A percentile compares a stretch with the other conserved stretches of the same genome.
Evolutionary conservation across 2,888 invertebrate species (phyloP).

Genomic region (Eristalinus aeneus): DNA sequence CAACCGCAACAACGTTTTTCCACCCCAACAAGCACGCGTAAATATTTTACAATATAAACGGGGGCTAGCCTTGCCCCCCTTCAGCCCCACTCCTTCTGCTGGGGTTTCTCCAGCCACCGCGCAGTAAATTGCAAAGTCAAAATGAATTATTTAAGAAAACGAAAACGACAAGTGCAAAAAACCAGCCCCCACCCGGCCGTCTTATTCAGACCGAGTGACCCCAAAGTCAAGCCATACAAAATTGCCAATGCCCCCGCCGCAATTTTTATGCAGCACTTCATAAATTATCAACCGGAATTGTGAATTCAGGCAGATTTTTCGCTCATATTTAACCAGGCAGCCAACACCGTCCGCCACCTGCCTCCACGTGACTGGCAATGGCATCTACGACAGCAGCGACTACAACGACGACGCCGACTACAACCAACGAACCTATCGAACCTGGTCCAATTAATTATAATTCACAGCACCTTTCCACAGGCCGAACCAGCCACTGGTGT

Average conservation of each 20-base stretch:
- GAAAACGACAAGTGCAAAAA: slow-evolving; percentile 8
- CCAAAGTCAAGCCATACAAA: slow-evolving; percentile 39
- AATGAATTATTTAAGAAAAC: slow-evolving; percentile 58
- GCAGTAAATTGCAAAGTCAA: slow-evolving; percentile 46
- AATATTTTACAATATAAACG: slow-evolving; percentile 47
- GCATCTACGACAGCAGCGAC: neutral
- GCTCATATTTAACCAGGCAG: slow-evolving; percentile 46
- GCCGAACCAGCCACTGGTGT: neutral
- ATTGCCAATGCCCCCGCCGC: slow-evolving; percentile 42
- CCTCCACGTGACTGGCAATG: neutral
- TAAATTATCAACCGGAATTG: slow-evolving; percentile 65
- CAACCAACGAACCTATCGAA: slow-evolving; percentile 63
- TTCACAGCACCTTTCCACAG: slow-evolving; percentile 55
- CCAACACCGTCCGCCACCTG: neutral
- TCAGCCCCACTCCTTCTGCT: neutral
- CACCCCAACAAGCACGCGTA: slow-evolving; percentile 31
- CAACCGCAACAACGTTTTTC: slow-evolving; percentile 39
- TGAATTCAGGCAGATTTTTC: slow-evolving; percentile 65
- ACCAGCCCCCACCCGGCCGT: neutral
- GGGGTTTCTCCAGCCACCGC: neutral
- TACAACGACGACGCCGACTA: slow-evolving; percentile 13
- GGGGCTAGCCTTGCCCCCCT: slow-evolving; percentile 23
- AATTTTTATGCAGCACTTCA: slow-evolving; percentile 56
- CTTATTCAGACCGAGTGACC: neutral
- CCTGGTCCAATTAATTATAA: slow-evolving; percentile 67